Percentiles rank a stretch among this genome's conserved stretches.
Evolutionary conservation across 2,797 vertebrate genomes (phyloP).

Genomic region (Enteromius treurensis): DNA sequence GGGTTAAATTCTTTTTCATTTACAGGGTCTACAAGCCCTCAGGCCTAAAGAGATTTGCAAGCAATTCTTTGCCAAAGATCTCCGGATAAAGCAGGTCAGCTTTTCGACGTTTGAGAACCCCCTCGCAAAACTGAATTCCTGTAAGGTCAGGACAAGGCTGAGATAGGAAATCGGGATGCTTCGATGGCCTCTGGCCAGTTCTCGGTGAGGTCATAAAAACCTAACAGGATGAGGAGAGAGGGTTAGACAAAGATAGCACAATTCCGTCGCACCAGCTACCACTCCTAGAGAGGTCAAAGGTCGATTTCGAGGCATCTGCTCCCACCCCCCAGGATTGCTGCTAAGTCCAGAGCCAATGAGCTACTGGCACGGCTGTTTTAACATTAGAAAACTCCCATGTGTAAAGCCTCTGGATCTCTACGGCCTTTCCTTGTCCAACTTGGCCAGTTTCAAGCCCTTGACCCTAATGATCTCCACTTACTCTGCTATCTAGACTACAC

Average conservation of each 20-base stretch:
- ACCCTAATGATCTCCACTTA: slow-evolving; percentile 48
- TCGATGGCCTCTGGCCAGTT: slow-evolving; percentile 20
- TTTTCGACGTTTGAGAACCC: slow-evolving; percentile 33
- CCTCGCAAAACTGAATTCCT: slow-evolving; percentile 59
- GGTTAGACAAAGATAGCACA: slow-evolving; percentile 54
- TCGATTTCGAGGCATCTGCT: slow-evolving; percentile 63
- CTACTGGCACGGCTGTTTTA: slow-evolving; percentile 51
- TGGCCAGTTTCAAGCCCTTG: slow-evolving; percentile 33
- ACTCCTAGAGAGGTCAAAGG: slow-evolving; percentile 57
- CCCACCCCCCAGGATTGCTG: slow-evolving; percentile 44
- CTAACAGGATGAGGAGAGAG: slow-evolving; percentile 47
- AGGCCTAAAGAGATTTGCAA: slow-evolving; percentile 6
- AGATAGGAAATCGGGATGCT: slow-evolving; percentile 43
- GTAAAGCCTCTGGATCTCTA: slow-evolving; percentile 43
- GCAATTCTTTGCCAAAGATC: slow-evolving; percentile 23
- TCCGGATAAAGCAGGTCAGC: slow-evolving; percentile 35
- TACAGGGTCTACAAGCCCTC: background rate
- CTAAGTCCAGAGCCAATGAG: slow-evolving; percentile 51
- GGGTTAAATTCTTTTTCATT: slow-evolving; percentile 33
- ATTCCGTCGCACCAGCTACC: slow-evolving; percentile 41
- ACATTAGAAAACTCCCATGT: slow-evolving; percentile 37
- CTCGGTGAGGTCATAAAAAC: slow-evolving; percentile 59
- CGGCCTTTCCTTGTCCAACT: slow-evolving; percentile 31
- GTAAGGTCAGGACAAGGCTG: slow-evolving; percentile 52
- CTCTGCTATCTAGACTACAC: slow-evolving; percentile 53